A percentile compares a stretch with the other conserved stretches of the same genome.
These are phyloP conservation scores for Eilema depressum DNA, from an alignment of 2,888 invertebrate species.

Conservation along the genomic window DNA sequence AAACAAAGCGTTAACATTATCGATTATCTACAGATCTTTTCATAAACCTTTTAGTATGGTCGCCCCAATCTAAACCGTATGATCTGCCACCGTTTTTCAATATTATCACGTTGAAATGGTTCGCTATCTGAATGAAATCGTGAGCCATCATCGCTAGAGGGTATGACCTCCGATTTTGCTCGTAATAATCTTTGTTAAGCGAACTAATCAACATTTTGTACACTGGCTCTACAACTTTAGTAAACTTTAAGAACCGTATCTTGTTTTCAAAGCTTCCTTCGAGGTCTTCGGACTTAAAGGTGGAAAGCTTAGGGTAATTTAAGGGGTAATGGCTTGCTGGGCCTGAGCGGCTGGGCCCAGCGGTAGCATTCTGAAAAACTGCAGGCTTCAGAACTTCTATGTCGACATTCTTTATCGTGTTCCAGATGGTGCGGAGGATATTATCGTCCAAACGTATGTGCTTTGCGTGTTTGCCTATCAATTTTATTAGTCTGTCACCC, in stretches of 20 bases:
- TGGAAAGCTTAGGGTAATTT: not conserved
- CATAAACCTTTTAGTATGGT: not conserved
- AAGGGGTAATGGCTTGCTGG: not conserved
- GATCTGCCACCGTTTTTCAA: constrained; percentile 1
- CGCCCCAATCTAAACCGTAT: constrained; percentile 1
- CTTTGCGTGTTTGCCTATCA: not conserved
- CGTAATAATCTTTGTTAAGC: not conserved
- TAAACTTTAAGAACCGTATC: not conserved
- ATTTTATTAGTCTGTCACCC: not conserved
- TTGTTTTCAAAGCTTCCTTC: not conserved
- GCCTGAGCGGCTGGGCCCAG: not conserved
- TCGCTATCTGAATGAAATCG: not conserved
- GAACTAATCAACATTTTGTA: not conserved
- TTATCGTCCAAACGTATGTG: not conserved
- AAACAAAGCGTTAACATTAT: not conserved
- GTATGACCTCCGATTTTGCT: not conserved
- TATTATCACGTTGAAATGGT: constrained; percentile 2
- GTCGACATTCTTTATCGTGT: not conserved
- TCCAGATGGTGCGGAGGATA: not conserved
- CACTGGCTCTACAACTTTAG: not conserved
- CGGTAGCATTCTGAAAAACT: not conserved
- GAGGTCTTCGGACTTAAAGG: not conserved
- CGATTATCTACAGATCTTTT: not conserved
- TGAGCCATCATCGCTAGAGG: constrained; percentile 6
- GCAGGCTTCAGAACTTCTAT: not conserved